Conservation (phyloP, 2,113 vertebrate genomes). For the Seriola quinqueradiata region DNA sequence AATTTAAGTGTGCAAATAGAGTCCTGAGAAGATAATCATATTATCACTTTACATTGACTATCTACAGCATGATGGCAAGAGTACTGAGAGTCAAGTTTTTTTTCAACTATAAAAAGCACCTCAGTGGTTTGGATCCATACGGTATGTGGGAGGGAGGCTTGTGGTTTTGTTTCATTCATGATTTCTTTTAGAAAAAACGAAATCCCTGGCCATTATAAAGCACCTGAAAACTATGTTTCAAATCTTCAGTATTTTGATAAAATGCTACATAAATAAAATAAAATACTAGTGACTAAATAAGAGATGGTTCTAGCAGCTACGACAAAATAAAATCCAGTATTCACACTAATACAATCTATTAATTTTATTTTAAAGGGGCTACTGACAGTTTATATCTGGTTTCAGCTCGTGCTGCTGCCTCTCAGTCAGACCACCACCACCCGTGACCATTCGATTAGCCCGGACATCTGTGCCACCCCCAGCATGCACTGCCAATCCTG, state of each 20-base stretch:
- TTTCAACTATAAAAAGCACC: neutral
- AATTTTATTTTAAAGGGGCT: neutral
- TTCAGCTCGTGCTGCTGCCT: conserved; percentile 33
- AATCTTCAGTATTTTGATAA: neutral
- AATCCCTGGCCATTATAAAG: neutral
- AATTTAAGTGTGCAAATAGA: neutral
- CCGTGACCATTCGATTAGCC: conserved; percentile 69
- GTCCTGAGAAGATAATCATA: neutral
- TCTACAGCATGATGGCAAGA: neutral
- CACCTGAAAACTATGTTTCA: no score
- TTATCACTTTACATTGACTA: neutral
- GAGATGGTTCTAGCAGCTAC: neutral
- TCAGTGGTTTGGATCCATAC: conserved; percentile 20
- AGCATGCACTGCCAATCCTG: conserved; percentile 56
- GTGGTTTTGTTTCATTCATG: neutral
- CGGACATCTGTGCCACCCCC: conserved; percentile 78
- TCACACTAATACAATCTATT: neutral
- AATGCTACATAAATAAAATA: no score
- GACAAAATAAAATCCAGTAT: neutral
- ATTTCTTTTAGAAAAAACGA: neutral
- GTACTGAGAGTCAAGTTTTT: neutral
- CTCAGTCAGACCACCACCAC: conserved; percentile 61
- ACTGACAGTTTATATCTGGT: neutral
- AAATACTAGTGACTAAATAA: no score
- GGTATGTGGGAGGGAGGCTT: neutral